A percentile compares a stretch with the other conserved stretches of the same genome.
These are phyloP conservation scores for Chaetodon trifascialis DNA, from an alignment of 2,113 vertebrate species.

Conservation along the genomic window DNA sequence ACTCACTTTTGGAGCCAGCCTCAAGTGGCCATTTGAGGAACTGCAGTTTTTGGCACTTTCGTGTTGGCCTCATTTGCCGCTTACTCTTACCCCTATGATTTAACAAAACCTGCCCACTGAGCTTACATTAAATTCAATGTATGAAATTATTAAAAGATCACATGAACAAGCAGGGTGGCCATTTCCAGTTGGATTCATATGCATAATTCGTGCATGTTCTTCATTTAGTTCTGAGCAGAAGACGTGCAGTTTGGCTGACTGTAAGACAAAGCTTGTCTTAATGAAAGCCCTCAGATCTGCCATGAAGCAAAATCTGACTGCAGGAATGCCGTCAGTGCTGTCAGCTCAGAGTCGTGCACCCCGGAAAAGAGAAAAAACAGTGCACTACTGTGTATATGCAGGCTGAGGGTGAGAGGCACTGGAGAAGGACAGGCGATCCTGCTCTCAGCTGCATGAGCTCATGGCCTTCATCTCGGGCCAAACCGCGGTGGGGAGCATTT, in stretches of 20 bases:
- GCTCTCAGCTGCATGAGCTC: conserved; percentile 39
- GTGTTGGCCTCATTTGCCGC: too few species aligned
- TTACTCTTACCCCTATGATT: conserved; percentile 4
- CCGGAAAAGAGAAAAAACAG: conserved; percentile 3
- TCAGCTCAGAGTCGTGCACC: conserved; percentile 28
- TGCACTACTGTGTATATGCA: background rate
- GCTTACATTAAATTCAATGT: background rate
- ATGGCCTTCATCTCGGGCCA: conserved; percentile 48
- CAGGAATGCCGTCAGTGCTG: conserved; percentile 14
- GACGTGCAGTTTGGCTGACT: conserved; percentile 32
- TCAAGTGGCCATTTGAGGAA: too few species aligned
- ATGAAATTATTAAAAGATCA: background rate
- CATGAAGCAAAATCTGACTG: conserved; percentile 28
- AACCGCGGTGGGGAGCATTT: conserved; percentile 22
- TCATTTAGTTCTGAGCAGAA: conserved; percentile 16
- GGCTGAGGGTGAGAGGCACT: conserved; percentile 9
- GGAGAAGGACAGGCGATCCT: conserved; percentile 12
- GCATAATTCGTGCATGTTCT: conserved; percentile 4
- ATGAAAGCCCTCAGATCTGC: conserved; percentile 4
- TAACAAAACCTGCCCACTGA: conserved; percentile 26
- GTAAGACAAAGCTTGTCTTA: background rate
- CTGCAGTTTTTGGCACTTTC: too few species aligned
- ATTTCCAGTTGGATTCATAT: conserved; percentile 18
- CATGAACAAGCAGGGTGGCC: background rate
- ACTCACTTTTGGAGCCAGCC: too few species aligned